Conservation (phyloP, 1,140 invertebrate genomes). For the Drosophila punjabiensis region DNA sequence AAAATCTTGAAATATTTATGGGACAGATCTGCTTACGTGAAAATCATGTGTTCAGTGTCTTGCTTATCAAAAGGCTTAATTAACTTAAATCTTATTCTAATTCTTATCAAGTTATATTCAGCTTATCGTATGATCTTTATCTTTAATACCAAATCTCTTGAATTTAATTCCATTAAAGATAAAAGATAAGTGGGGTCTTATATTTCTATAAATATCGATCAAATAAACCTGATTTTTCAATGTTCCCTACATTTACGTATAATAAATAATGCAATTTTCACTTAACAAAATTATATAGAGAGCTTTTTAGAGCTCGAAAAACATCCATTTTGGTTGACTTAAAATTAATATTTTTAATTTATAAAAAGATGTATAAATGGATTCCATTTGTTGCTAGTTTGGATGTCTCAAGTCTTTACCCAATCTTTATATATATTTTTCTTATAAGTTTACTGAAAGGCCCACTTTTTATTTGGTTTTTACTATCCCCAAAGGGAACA, state of each 20-base stretch:
- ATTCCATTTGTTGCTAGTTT: not conserved
- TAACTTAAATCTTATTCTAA: not conserved
- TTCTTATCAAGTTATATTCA: not conserved
- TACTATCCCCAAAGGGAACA: too few relatives aligned
- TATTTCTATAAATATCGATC: not conserved
- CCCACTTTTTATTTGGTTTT: too few relatives aligned
- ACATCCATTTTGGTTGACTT: not conserved
- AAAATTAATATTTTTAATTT: not conserved
- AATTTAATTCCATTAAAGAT: not conserved
- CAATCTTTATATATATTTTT: too few relatives aligned
- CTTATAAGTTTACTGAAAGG: too few relatives aligned
- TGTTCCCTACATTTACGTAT: not conserved
- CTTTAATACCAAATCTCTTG: not conserved
- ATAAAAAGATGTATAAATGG: not conserved
- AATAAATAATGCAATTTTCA: not conserved
- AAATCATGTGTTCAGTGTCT: not conserved
- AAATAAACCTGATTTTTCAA: not conserved
- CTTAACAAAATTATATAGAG: not conserved
- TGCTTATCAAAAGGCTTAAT: not conserved
- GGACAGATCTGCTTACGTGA: not conserved
- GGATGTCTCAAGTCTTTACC: too few relatives aligned
- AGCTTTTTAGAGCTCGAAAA: not conserved
- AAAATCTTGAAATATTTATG: not conserved
- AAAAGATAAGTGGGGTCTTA: not conserved
- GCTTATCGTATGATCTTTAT: constrained; percentile 1